phyloP scores from a whole-genome alignment of 2,113 vertebrate genomes.

The Piaya cayana region DNA sequence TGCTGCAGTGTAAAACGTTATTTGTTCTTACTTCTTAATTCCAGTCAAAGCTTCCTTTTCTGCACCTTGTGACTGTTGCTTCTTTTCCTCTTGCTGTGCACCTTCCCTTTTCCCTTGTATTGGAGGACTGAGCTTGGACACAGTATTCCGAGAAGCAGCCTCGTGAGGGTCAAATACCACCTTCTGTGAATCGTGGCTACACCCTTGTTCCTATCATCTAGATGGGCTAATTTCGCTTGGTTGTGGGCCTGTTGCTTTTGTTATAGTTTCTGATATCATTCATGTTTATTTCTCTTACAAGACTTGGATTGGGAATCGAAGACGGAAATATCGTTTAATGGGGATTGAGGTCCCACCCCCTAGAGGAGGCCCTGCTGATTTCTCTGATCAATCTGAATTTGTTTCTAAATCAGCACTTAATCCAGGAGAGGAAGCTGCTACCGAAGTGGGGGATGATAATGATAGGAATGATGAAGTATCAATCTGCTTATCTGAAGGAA shows the following conservation, averaged over 20 bases:
- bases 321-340: conserved; percentile 97
- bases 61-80: neutral
- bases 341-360: conserved; percentile 96
- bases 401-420: conserved; percentile 81
- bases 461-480: conserved; percentile 89
- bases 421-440: conserved; percentile 81
- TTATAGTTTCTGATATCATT: conserved; percentile 50
- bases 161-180: neutral
- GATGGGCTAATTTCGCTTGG: conserved; percentile 18
- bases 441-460: conserved; percentile 86
- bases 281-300: conserved; percentile 78
- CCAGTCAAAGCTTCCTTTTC: neutral
- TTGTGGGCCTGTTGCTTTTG: conserved; percentile 52
- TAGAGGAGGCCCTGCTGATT: conserved; percentile 92
- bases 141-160: neutral
- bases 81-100: neutral
- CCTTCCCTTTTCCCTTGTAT: neutral
- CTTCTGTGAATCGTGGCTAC: neutral
- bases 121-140: neutral
- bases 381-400: conserved; percentile 84
- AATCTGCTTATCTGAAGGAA: conserved; percentile 92
- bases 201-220: neutral
- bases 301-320: conserved; percentile 99
- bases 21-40: neutral
- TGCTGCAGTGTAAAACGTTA: neutral